Percentiles rank a stretch among this genome's conserved stretches.
Evolutionary conservation across 1,140 invertebrate genomes (phyloP).

Genomic region (Elysia chlorotica): DNA sequence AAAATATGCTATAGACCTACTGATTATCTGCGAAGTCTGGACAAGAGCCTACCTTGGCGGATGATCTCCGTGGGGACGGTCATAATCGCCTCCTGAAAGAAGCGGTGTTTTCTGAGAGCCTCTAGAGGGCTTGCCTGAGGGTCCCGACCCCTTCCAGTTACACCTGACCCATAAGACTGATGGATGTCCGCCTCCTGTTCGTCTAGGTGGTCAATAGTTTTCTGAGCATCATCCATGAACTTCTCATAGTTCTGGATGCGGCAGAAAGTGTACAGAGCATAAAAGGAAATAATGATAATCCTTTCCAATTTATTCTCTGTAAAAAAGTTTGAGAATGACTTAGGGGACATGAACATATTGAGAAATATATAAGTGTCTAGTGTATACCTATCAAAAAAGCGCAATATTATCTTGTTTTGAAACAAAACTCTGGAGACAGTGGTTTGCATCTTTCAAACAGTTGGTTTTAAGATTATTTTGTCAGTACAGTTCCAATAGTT

Average conservation of each 20-base stretch:
- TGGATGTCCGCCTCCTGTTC: slow-evolving; percentile 45
- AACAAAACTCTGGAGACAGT: not conserved
- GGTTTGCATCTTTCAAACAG: too few relatives aligned
- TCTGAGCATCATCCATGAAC: slow-evolving; percentile 50
- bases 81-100: slow-evolving; percentile 48
- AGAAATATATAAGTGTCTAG: not conserved
- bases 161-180: slow-evolving; percentile 20
- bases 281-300: not conserved
- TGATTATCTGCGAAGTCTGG: not conserved
- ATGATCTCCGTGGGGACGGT: slow-evolving; percentile 43
- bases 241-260: slow-evolving; percentile 53
- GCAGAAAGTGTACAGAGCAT: slow-evolving; percentile 14
- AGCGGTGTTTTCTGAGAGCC: slow-evolving; percentile 42
- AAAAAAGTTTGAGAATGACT: not conserved
- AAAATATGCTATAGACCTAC: too few relatives aligned
- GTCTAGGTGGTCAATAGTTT: slow-evolving; percentile 48
- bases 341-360: not conserved
- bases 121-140: slow-evolving; percentile 48
- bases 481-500: too few relatives aligned
- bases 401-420: slow-evolving; percentile 48
- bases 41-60: slow-evolving; percentile 36
- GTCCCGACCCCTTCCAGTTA: slow-evolving; percentile 38
- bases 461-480: too few relatives aligned
- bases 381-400: not conserved
- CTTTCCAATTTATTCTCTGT: not conserved